Percentiles rank a stretch among this genome's conserved stretches.
These are phyloP conservation scores for Erpobdella octoculata DNA, from an alignment of 2,888 invertebrate genomes.

Conservation along the genomic window DNA sequence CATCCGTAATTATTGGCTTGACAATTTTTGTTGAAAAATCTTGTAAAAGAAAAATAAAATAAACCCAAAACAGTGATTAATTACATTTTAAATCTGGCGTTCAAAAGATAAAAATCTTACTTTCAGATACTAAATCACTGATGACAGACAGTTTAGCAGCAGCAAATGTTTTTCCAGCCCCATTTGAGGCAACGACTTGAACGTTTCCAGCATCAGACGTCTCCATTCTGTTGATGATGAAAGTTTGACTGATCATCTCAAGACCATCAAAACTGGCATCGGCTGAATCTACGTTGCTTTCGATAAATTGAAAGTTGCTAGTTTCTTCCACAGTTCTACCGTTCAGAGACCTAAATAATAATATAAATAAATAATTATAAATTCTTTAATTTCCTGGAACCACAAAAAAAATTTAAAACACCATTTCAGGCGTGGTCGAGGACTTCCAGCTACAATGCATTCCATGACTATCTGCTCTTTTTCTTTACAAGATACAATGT, in stretches of 20 bases:
- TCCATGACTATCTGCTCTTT: not conserved
- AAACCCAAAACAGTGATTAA: too few relatives aligned
- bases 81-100: too few relatives aligned
- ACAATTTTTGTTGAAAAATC: not conserved
- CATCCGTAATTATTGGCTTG: not conserved
- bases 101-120: too few relatives aligned
- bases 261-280: too few relatives aligned
- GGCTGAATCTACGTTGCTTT: too few relatives aligned
- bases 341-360: too few relatives aligned
- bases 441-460: not conserved
- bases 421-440: not conserved
- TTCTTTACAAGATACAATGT: not conserved
- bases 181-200: not conserved
- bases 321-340: not conserved
- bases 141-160: not conserved
- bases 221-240: not conserved
- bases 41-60: too few relatives aligned
- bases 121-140: too few relatives aligned
- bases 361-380: not conserved
- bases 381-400: too few relatives aligned
- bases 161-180: not conserved
- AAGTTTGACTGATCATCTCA: not conserved
- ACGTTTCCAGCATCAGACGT: constrained; percentile 3
- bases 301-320: not conserved
- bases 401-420: not conserved